Conservation (phyloP, 2,797 vertebrate species). For the Malacoraja senta region DNA sequence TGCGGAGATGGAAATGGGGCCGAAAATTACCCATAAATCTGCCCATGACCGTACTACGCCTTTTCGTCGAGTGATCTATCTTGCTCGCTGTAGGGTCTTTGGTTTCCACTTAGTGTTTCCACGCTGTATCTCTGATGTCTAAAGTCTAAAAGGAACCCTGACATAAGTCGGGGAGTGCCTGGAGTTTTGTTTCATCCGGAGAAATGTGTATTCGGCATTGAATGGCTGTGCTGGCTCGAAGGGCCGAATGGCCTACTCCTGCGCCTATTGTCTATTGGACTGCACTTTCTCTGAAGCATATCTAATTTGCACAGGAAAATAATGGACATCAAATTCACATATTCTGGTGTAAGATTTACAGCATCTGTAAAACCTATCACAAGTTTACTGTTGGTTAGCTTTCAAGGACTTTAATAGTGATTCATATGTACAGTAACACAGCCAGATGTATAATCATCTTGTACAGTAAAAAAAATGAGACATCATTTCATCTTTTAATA, state of each 20-base stretch:
- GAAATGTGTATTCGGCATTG: neutral
- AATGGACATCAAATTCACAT: slow-evolving; percentile 38
- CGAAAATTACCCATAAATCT: too few relatives aligned
- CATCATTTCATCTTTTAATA: slow-evolving; percentile 45
- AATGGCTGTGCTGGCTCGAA: too few relatives aligned
- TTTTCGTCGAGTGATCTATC: too few relatives aligned
- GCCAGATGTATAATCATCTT: slow-evolving; percentile 28
- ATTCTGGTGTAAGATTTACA: slow-evolving; percentile 47
- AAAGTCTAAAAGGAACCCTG: too few relatives aligned
- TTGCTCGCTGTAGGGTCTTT: too few relatives aligned
- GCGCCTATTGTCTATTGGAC: too few relatives aligned
- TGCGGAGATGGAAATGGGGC: too few relatives aligned
- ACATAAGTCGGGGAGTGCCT: too few relatives aligned
- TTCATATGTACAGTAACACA: slow-evolving; percentile 42
- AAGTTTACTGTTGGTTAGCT: slow-evolving; percentile 47
- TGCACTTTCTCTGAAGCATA: slow-evolving; percentile 33
- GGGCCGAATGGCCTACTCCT: too few relatives aligned
- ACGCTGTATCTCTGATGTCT: too few relatives aligned
- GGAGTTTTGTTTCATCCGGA: neutral
- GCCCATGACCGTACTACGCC: too few relatives aligned
- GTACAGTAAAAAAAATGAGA: slow-evolving; percentile 25
- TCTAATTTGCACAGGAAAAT: slow-evolving; percentile 28
- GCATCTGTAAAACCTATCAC: slow-evolving; percentile 53
- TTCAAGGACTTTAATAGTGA: slow-evolving; percentile 49
- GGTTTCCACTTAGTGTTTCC: too few relatives aligned